Percentiles rank a stretch among this genome's conserved stretches.
These are phyloP conservation scores for Rhagologus leucostigma DNA, from an alignment of 2,113 vertebrate genomes.

Conservation along the genomic window DNA sequence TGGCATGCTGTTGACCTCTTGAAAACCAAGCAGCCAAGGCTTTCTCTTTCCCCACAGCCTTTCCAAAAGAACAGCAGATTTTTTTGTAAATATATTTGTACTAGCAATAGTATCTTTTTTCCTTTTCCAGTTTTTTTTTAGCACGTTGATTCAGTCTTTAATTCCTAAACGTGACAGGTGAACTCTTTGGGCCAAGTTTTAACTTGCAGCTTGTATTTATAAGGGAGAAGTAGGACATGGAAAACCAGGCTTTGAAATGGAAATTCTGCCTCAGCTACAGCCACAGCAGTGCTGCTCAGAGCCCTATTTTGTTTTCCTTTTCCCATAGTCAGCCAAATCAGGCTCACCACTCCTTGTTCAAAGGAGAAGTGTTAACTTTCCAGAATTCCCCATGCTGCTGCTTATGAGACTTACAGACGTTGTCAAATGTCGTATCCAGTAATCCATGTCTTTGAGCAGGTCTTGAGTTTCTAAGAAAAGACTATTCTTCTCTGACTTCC, in stretches of 20 bases:
- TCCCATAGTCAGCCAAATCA: constrained; percentile 16
- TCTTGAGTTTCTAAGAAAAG: constrained; percentile 24
- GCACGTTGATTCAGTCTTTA: background rate
- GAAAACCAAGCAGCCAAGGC: background rate
- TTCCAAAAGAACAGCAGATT: background rate
- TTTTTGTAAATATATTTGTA: background rate
- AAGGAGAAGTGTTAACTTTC: constrained; percentile 23
- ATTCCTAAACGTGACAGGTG: background rate
- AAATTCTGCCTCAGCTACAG: constrained; percentile 49
- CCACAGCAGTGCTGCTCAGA: constrained; percentile 23
- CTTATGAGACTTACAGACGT: background rate
- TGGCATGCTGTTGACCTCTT: background rate
- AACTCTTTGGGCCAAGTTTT: constrained; percentile 25
- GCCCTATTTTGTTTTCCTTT: constrained; percentile 44
- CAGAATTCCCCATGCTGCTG: constrained; percentile 44
- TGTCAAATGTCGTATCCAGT: background rate
- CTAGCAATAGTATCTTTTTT: background rate
- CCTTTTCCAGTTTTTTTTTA: background rate
- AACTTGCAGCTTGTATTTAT: constrained; percentile 17
- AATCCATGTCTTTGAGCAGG: background rate
- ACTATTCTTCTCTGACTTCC: constrained; percentile 2
- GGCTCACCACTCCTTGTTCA: background rate
- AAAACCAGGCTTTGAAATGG: constrained; percentile 56
- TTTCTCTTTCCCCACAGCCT: background rate
- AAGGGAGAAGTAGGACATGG: constrained; percentile 28